Evolutionary conservation across 37 sponge, comb jelly and placozoan species (phyloP).

Genomic region (Diacarnus erythraeanus): DNA sequence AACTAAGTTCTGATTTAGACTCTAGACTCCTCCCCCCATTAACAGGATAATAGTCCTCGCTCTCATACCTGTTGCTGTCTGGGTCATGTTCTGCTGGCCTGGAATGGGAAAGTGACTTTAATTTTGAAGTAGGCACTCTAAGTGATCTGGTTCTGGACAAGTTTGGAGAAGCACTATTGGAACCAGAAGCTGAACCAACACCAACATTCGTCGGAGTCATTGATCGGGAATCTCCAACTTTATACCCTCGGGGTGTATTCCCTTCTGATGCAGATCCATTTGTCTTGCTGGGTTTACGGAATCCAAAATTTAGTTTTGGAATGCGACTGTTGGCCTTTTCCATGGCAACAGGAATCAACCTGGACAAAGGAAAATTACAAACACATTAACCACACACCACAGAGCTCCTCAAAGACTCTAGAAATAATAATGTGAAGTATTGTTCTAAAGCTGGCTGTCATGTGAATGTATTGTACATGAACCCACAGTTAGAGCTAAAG

Average conservation of each 20-base stretch:
- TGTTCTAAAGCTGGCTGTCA: too few relatives aligned
- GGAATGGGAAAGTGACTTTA: background rate
- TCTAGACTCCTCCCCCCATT: background rate
- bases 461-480: too few relatives aligned
- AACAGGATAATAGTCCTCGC: background rate
- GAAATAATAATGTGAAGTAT: too few relatives aligned
- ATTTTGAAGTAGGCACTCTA: background rate
- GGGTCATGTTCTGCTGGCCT: background rate
- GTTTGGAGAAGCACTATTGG: background rate
- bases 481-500: too few relatives aligned
- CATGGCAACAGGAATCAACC: too few relatives aligned
- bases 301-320: constrained; percentile 19
- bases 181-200: background rate
- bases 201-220: background rate
- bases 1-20: background rate
- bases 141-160: constrained; percentile 30
- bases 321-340: background rate
- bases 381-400: too few relatives aligned
- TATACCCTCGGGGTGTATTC: background rate
- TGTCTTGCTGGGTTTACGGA: background rate
- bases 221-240: background rate
- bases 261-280: background rate
- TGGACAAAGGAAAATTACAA: too few relatives aligned
- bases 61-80: background rate
- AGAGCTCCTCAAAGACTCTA: too few relatives aligned